A percentile compares a stretch with the other conserved stretches of the same genome.
Conservation (phyloP, 2,888 invertebrate genomes). For the Abscondita cerata region DNA sequence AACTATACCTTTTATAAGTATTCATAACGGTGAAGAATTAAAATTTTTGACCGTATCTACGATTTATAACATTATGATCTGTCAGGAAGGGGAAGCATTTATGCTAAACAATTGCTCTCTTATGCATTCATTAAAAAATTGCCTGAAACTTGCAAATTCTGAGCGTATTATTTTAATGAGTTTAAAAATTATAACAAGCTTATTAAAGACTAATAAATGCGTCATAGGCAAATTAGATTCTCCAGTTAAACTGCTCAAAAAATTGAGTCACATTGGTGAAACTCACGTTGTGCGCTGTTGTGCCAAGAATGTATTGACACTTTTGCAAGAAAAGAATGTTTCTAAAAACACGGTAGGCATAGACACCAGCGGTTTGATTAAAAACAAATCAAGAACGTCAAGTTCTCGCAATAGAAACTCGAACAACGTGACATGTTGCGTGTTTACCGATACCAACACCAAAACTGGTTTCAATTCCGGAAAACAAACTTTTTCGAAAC, state of each 20-base stretch:
- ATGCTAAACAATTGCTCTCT: neutral
- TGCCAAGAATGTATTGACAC: no score
- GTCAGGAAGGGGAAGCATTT: slow-evolving; percentile 2
- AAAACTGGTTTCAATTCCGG: neutral
- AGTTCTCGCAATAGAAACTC: no score
- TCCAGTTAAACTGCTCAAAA: no score
- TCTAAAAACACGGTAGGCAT: no score
- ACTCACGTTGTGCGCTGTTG: no score
- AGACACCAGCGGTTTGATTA: no score
- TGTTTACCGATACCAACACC: neutral
- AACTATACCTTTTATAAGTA: slow-evolving; percentile 10
- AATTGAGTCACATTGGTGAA: no score
- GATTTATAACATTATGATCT: slow-evolving; percentile 25
- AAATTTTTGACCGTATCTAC: slow-evolving; percentile 20
- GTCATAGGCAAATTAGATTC: no score
- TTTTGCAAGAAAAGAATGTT: no score
- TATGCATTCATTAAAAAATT: neutral
- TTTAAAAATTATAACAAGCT: neutral
- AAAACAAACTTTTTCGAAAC: no score
- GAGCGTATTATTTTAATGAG: neutral
- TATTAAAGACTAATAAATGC: neutral
- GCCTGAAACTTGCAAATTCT: neutral
- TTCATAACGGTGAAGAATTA: slow-evolving; percentile 19
- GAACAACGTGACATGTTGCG: neutral
- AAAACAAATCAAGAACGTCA: no score